phyloP scores from a whole-genome alignment of 2,797 vertebrate genomes.

The Acridotheres tristis region DNA sequence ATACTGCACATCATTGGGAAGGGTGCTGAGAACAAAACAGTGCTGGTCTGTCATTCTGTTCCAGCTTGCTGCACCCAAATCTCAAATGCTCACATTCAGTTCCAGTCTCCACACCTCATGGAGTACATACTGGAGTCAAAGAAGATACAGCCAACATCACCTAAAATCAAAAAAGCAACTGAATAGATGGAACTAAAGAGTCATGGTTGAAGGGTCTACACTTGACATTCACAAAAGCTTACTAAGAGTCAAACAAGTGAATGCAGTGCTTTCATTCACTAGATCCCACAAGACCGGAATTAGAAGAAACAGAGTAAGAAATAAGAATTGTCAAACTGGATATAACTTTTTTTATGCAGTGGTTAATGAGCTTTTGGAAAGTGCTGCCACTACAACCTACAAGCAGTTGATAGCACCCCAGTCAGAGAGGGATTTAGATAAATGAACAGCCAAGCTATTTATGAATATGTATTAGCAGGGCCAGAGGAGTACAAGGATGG shows the following conservation, averaged over 20 bases:
- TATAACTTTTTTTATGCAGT: neutral
- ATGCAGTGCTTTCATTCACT: neutral
- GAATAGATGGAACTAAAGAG: neutral
- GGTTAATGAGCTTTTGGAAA: neutral
- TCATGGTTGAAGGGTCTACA: neutral
- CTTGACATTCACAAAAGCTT: neutral
- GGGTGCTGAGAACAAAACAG: neutral
- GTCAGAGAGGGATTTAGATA: neutral
- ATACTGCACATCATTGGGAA: neutral
- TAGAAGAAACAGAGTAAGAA: neutral
- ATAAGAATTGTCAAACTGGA: neutral
- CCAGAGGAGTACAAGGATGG: neutral
- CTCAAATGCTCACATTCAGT: neutral
- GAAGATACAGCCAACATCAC: neutral
- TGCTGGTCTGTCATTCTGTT: neutral
- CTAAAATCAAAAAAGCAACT: neutral
- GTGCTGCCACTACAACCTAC: neutral
- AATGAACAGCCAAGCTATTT: neutral
- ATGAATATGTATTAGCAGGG: accelerated
- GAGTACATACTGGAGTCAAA: neutral
- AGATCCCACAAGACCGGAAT: neutral
- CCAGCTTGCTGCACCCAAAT: neutral
- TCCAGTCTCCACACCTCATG: neutral
- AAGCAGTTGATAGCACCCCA: neutral
- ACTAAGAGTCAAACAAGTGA: neutral